These are phyloP conservation scores for Caenorhabditis japonica DNA, from an alignment of 2,888 invertebrate species.

Conservation along the genomic window DNA sequence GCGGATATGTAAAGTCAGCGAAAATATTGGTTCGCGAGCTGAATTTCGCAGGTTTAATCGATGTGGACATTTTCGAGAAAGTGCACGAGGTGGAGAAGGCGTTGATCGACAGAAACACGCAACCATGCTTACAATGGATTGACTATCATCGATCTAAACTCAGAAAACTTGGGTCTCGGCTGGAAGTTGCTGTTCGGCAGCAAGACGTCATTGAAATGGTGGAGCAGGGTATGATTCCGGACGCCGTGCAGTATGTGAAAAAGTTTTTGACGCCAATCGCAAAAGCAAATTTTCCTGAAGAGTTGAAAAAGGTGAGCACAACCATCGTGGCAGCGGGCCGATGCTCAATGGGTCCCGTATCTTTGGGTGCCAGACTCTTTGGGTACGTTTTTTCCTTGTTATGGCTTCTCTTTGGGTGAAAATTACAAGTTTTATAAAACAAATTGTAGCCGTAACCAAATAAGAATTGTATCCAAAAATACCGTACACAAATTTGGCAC, in stretches of 20 bases:
- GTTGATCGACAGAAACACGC: constrained; percentile 56
- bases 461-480: too few species aligned
- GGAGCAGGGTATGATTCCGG: constrained; percentile 85
- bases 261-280: constrained; percentile 84
- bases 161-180: constrained; percentile 82
- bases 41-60: constrained; percentile 42
- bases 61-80: constrained; percentile 64
- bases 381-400: too few species aligned
- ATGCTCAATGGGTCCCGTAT: too few species aligned
- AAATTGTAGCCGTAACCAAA: too few species aligned
- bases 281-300: constrained; percentile 78
- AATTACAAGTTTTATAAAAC: too few species aligned
- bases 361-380: not conserved
- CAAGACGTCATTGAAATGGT: constrained; percentile 88
- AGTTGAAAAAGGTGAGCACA: constrained; percentile 12
- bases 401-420: too few species aligned
- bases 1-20: constrained; percentile 94
- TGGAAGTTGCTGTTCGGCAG: constrained; percentile 91
- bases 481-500: too few species aligned
- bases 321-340: not conserved
- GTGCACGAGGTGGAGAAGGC: constrained; percentile 46
- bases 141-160: constrained; percentile 79
- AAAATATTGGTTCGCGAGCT: constrained; percentile 85
- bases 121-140: constrained; percentile 78
- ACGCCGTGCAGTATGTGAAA: constrained; percentile 92